phyloP scores from a whole-genome alignment of 2,113 vertebrate species.

The Epinephelus lanceolatus region DNA sequence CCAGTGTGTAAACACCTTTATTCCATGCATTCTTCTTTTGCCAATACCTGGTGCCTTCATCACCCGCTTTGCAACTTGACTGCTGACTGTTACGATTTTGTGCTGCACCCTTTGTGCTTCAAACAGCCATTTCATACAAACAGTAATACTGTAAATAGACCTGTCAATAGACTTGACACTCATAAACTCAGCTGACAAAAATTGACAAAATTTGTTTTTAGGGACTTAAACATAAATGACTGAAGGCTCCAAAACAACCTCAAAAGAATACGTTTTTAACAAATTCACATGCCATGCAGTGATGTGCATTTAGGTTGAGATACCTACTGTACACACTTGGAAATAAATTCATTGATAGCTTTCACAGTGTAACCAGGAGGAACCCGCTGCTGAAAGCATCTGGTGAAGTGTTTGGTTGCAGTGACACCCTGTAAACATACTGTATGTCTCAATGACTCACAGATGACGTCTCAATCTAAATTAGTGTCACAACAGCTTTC shows the following conservation, averaged over 20 bases:
- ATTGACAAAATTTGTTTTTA: neutral
- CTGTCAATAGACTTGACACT: neutral
- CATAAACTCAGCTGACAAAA: no score
- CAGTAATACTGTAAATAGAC: neutral
- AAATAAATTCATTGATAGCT: conserved; percentile 23
- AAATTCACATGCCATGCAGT: neutral
- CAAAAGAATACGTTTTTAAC: neutral
- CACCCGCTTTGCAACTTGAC: no score
- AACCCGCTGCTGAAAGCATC: conserved; percentile 33
- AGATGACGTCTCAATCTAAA: conserved; percentile 18
- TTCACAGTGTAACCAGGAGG: neutral
- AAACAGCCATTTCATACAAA: no score
- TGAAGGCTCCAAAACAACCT: neutral
- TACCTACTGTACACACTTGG: neutral
- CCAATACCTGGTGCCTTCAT: no score
- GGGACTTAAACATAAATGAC: neutral
- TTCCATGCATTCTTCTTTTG: no score
- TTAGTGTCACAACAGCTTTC: conserved; percentile 41
- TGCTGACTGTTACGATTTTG: no score
- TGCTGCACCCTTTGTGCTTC: no score
- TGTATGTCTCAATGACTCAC: conserved; percentile 20
- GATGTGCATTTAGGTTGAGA: neutral
- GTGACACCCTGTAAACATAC: conserved; percentile 39
- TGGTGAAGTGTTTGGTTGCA: conserved; percentile 32
- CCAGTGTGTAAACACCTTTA: no score